Base-by-base conservation (phyloP, 2,113 vertebrate genomes). In the Osmerus mordax region DNA sequence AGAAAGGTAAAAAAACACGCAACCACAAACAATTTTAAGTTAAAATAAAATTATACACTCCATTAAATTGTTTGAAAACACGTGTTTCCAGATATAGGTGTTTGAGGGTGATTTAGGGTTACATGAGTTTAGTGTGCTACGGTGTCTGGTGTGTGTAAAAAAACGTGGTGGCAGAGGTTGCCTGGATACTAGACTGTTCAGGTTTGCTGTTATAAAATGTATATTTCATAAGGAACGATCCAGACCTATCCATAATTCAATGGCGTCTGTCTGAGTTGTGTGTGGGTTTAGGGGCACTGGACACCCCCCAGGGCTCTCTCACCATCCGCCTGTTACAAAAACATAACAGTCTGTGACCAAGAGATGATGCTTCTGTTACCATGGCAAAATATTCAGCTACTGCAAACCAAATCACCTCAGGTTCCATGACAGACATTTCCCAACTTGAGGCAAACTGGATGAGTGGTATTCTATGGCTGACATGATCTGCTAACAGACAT, bases 241-340 rank as follows among this genome's bases (percentile, higher is more conserved):
- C 81, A 87, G 88, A 84, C 77, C 58, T 51, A 87, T 91, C 59
- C 82, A 91, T 91, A 85, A 91, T 91, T 90, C 82, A 90, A 16
- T 71, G 73, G 68, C 19, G 77, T 88, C 84, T 89, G 88, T 85
- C 83, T 75, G 56, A 9, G 19, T 54, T 58, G 81, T 62, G 69
- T 71, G 54, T 74, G 70, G 72, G 81, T 83, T 82, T 81, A 5
- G 74, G 69, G 70, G 80, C 70, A 78, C 72, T 62, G 67, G 59
- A 65, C 77, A 73, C 88, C 75, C 81, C 29, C 60, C 81, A 75
- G 84, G 86, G 25, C 65, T 67, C 65, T 81, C 84, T 77, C 83
- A 86, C 78, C 74, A 80, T n/a, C 75, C 86, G 82, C 80, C 83
- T 82, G 81, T 84, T 84, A 86, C 80, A 87, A 87, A 85, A 87